These are phyloP conservation scores for Puffinus mauretanicus DNA, from an alignment of 2,113 vertebrate genomes.

Conservation along the genomic window DNA sequence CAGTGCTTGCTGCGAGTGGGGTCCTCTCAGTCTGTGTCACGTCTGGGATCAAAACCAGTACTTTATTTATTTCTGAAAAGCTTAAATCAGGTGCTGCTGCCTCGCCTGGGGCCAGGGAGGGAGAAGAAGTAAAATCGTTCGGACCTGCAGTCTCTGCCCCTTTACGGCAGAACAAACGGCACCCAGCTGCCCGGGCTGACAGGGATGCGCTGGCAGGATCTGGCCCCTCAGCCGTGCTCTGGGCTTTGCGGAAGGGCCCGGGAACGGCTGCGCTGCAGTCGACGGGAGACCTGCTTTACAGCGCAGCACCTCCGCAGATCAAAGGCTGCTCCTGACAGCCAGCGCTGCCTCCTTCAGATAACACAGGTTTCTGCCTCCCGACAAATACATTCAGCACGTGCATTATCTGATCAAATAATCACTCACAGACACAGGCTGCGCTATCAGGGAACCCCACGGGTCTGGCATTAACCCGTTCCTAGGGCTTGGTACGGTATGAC, in stretches of 20 bases:
- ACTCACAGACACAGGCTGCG: not conserved
- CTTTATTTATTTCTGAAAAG: not conserved
- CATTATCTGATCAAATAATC: not conserved
- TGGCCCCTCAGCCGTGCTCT: not conserved
- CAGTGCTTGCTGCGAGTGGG: not conserved
- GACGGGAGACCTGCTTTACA: not conserved
- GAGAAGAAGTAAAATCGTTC: rapidly evolving
- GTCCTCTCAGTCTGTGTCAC: not conserved
- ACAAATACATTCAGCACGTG: not conserved
- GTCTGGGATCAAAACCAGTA: not conserved
- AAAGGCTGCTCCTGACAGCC: not conserved
- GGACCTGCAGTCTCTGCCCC: not conserved
- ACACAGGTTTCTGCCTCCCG: not conserved
- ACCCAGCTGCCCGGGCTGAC: not conserved
- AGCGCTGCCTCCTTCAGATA: not conserved
- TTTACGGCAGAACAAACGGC: rapidly evolving
- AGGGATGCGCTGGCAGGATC: not conserved
- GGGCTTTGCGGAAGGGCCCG: too few species aligned
- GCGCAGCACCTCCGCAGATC: rapidly evolving
- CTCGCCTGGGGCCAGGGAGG: not conserved
- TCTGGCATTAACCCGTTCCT: not conserved
- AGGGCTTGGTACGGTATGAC: not conserved
- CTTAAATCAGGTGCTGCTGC: not conserved
- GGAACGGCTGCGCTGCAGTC: not conserved
- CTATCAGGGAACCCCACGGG: not conserved